Conservation (phyloP, 2,797 vertebrate genomes). For the Pseudochaenichthys georgianus region DNA sequence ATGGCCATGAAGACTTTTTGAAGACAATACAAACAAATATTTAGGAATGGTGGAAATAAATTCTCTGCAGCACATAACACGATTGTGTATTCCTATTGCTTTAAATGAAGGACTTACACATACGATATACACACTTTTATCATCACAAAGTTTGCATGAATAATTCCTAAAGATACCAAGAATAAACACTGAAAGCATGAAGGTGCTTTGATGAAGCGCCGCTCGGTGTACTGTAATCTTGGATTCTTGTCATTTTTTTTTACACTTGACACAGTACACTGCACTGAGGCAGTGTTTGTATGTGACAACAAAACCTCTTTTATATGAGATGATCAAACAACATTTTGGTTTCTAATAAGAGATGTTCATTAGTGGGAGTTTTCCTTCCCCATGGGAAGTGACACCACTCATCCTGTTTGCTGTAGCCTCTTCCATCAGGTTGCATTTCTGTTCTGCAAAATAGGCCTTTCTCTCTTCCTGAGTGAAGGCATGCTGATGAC, state of each 20-base stretch:
- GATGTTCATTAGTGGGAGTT: slow-evolving; percentile 8
- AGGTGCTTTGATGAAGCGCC: neutral
- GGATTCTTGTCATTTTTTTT: slow-evolving; percentile 1
- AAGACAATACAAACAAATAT: neutral
- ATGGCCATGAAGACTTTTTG: slow-evolving; percentile 1
- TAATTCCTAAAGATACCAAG: slow-evolving; percentile 5
- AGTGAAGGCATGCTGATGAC: slow-evolving; percentile 64
- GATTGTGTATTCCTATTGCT: neutral
- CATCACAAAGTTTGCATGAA: neutral
- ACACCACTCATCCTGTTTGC: slow-evolving; percentile 46
- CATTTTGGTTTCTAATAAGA: slow-evolving; percentile 25
- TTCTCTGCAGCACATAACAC: neutral
- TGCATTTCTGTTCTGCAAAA: slow-evolving; percentile 53
- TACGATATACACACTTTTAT: neutral
- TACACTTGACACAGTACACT: neutral
- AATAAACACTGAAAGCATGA: neutral
- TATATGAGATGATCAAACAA: slow-evolving; percentile 17
- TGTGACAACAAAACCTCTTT: neutral
- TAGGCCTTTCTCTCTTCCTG: slow-evolving; percentile 58
- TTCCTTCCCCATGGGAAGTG: slow-evolving; percentile 44
- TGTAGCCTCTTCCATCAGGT: slow-evolving; percentile 20
- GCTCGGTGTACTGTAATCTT: slow-evolving; percentile 2
- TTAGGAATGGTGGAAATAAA: neutral
- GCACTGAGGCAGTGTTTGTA: neutral
- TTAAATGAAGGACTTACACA: neutral